A percentile compares a stretch with the other conserved stretches of the same genome.
Evolutionary conservation across 2,888 invertebrate species (phyloP).

Genomic region (Lithophane ornitopus): DNA sequence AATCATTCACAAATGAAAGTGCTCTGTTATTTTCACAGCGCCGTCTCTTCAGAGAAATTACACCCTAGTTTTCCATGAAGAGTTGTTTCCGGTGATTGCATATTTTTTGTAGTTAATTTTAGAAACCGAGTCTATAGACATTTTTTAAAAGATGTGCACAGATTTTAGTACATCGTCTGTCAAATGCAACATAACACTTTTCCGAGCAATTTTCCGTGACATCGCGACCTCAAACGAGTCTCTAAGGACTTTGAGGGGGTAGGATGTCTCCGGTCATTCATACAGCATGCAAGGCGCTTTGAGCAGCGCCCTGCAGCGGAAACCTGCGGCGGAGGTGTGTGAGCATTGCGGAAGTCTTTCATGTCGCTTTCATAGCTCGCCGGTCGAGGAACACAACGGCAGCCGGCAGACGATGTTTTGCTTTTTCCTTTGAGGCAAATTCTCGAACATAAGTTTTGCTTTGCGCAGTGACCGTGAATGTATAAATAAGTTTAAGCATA

Average conservation of each 20-base stretch:
- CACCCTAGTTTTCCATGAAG: constrained; percentile 38
- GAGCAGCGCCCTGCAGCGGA: constrained; percentile 65
- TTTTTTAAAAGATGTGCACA: not conserved
- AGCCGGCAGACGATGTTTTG: constrained; percentile 59
- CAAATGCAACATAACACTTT: constrained; percentile 21
- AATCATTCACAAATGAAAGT: constrained; percentile 64
- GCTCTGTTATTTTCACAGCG: constrained; percentile 58
- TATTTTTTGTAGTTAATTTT: not conserved
- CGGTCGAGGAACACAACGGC: constrained; percentile 58
- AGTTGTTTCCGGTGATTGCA: constrained; percentile 12
- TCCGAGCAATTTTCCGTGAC: constrained; percentile 22
- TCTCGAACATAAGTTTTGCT: constrained; percentile 54
- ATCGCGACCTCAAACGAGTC: constrained; percentile 36
- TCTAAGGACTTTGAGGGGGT: constrained; percentile 39
- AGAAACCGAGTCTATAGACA: not conserved
- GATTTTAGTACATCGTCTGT: constrained; percentile 17
- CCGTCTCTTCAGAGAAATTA: constrained; percentile 49
- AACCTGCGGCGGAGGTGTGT: constrained; percentile 61
- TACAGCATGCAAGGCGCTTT: constrained; percentile 69
- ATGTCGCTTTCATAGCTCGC: constrained; percentile 66
- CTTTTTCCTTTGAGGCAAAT: constrained; percentile 59
- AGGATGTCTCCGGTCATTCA: constrained; percentile 62
- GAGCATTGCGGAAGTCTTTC: constrained; percentile 67
- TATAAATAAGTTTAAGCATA: not conserved
- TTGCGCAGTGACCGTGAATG: constrained; percentile 39